Percentiles rank a stretch among this genome's conserved stretches.
Evolutionary conservation across 2,888 invertebrate species (phyloP).

Genomic region (Hypolimnas misippus): DNA sequence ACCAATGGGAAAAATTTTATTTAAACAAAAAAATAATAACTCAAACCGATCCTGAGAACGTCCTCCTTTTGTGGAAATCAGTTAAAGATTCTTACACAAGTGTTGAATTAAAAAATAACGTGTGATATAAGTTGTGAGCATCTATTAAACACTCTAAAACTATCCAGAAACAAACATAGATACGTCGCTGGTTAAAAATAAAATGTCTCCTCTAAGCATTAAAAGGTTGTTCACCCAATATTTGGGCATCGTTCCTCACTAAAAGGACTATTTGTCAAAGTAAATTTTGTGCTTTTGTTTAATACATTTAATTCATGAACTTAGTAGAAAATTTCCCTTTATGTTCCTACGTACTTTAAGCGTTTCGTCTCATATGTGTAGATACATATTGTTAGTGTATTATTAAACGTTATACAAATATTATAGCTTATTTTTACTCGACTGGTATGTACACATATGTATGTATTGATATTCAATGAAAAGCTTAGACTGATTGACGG

Average conservation of each 20-base stretch:
- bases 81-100: no score
- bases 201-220: slow-evolving; percentile 80
- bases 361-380: not conserved
- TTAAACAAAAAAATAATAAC: no score
- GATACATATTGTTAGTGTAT: no score
- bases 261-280: slow-evolving; percentile 74
- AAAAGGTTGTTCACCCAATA: slow-evolving; percentile 82
- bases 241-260: slow-evolving; percentile 76
- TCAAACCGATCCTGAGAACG: no score
- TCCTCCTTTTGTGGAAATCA: no score
- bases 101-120: not conserved
- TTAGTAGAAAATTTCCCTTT: not conserved
- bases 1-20: no score
- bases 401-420: no score
- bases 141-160: slow-evolving; percentile 33
- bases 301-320: slow-evolving; percentile 49
- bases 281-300: slow-evolving; percentile 60
- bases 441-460: no score
- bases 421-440: no score
- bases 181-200: slow-evolving; percentile 74
- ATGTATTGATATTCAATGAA: no score
- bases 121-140: slow-evolving; percentile 24
- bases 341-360: not conserved
- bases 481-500: no score
- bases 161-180: slow-evolving; percentile 41